Conservation (phyloP, 1,140 invertebrate genomes). For the Akabosia matsudoensis region DNA sequence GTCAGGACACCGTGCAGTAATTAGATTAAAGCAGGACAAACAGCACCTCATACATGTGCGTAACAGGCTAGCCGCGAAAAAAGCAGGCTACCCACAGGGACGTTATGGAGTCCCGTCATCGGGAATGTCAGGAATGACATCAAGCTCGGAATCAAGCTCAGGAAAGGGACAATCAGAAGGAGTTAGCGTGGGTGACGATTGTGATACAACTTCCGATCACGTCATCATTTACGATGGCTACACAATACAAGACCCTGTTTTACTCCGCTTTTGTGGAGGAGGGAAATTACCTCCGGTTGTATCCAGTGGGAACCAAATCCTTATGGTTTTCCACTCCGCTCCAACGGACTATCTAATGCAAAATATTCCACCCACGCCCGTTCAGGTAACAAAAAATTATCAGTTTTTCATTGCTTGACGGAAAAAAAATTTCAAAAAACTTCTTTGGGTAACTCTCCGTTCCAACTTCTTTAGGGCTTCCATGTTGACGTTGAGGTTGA, state of each 20-base stretch:
- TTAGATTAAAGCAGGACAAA: constrained; percentile 50
- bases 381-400: constrained; percentile 30
- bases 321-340: constrained; percentile 76
- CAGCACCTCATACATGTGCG: constrained; percentile 48
- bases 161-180: constrained; percentile 27
- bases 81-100: constrained; percentile 7
- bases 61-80: constrained; percentile 35
- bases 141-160: constrained; percentile 9
- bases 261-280: constrained; percentile 76
- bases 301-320: constrained; percentile 70
- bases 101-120: constrained; percentile 11
- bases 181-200: constrained; percentile 72
- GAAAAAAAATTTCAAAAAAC: too few species aligned
- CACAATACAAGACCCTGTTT: constrained; percentile 62
- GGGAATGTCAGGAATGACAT: constrained; percentile 1
- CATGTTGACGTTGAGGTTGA: constrained; percentile 73
- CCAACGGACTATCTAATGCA: constrained; percentile 77
- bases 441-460: too few species aligned
- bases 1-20: constrained; percentile 66
- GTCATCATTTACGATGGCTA: constrained; percentile 76
- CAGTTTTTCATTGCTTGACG: not conserved
- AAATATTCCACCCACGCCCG: constrained; percentile 52
- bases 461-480: constrained; percentile 71
- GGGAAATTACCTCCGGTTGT: constrained; percentile 76
- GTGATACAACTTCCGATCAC: constrained; percentile 75